phyloP scores from a whole-genome alignment of 2,797 vertebrate species.

The Chiroxiphia lanceolata region DNA sequence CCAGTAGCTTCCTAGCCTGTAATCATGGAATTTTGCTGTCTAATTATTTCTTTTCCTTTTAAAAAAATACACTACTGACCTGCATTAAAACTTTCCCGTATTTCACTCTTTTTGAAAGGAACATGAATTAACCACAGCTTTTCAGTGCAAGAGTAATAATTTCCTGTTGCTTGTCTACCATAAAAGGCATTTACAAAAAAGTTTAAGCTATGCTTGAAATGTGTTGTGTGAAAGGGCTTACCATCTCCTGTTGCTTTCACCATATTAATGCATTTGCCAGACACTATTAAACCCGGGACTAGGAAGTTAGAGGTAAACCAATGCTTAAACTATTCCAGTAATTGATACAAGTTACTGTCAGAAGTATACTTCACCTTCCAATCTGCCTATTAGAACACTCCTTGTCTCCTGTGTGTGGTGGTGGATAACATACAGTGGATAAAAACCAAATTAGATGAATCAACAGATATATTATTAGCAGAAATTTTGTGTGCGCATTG shows the following conservation, averaged over 20 bases:
- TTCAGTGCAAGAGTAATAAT: background rate
- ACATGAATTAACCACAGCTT: background rate
- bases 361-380: background rate
- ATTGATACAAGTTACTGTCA: background rate
- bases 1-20: background rate
- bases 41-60: background rate
- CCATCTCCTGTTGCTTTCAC: conserved; percentile 23
- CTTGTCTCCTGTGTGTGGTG: background rate
- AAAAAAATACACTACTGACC: background rate
- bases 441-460: background rate
- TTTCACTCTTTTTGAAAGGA: background rate
- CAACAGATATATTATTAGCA: background rate
- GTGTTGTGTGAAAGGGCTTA: background rate
- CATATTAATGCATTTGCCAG: conserved; percentile 10
- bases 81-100: background rate
- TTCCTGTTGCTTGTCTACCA: background rate
- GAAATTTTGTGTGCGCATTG: background rate
- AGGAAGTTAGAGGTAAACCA: conserved; percentile 53
- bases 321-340: conserved; percentile 38
- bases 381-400: background rate
- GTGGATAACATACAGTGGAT: background rate
- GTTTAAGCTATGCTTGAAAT: background rate
- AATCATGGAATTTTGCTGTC: background rate
- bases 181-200: background rate
- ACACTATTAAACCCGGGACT: conserved; percentile 29